Percentiles rank a stretch among this genome's conserved stretches.
phyloP scores from a whole-genome alignment of 2,888 invertebrate genomes.

The Patella pellucida region DNA sequence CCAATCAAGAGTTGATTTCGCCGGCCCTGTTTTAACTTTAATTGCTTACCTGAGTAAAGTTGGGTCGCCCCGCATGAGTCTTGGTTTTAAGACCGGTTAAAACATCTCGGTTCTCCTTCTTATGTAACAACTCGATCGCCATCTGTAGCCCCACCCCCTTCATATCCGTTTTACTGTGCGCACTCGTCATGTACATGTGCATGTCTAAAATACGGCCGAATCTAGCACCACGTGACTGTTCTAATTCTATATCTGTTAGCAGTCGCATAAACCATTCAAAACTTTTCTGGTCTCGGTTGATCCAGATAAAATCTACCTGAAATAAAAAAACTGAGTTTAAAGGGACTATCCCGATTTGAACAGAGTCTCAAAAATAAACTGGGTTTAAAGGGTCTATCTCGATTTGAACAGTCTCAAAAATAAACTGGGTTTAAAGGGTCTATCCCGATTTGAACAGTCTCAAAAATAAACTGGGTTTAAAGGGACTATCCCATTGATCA shows the following conservation, averaged over 20 bases:
- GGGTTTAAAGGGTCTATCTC: too few species aligned
- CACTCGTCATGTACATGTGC: constrained; percentile 97
- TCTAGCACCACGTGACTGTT: constrained; percentile 73
- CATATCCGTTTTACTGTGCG: constrained; percentile 91
- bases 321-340: neutral
- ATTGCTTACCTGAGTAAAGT: constrained; percentile 87
- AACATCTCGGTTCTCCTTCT: constrained; percentile 87
- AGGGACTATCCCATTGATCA: too few species aligned
- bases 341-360: too few species aligned
- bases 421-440: too few species aligned
- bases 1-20: too few species aligned
- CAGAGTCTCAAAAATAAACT: too few species aligned
- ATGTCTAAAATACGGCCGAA: constrained; percentile 76
- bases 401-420: too few species aligned
- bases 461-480: too few species aligned
- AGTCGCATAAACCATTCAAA: constrained; percentile 97
- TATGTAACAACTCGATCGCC: constrained; percentile 86
- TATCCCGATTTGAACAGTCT: too few species aligned
- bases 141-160: constrained; percentile 92
- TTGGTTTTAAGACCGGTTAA: constrained; percentile 93
- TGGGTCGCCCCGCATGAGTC: constrained; percentile 92
- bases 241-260: constrained; percentile 90
- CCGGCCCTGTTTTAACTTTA: neutral
- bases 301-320: constrained; percentile 97
- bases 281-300: constrained; percentile 92